These are phyloP conservation scores for Anastatus disparis DNA, from an alignment of 1,140 invertebrate species.

Conservation along the genomic window DNA sequence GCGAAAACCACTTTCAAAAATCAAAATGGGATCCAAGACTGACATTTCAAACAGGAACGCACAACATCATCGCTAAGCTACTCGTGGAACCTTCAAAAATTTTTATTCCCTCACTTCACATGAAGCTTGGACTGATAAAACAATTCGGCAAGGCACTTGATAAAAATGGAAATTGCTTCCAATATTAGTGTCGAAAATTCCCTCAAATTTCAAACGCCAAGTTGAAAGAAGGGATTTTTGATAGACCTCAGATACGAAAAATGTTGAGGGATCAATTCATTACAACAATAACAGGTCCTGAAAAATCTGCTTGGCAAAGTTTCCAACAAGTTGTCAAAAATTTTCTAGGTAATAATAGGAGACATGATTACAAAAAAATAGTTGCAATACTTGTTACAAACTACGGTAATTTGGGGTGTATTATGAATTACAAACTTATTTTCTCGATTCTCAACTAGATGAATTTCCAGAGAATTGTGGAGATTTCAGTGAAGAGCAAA, in stretches of 20 bases:
- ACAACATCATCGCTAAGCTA: too few relatives aligned
- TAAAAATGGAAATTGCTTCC: constrained; percentile 28
- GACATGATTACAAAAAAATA: constrained; percentile 33
- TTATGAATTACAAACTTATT: constrained; percentile 45
- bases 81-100: constrained; percentile 30
- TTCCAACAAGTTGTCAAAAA: constrained; percentile 28
- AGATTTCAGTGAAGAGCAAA: constrained; percentile 49
- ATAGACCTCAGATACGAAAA: constrained; percentile 45
- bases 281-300: constrained; percentile 27
- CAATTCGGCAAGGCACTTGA: constrained; percentile 50
- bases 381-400: constrained; percentile 35
- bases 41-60: too few relatives aligned
- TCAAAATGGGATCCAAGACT: too few relatives aligned
- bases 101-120: constrained; percentile 48
- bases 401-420: constrained; percentile 13
- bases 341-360: too few relatives aligned
- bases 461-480: constrained; percentile 50
- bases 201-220: constrained; percentile 40
- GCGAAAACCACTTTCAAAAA: too few relatives aligned
- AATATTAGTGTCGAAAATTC: constrained; percentile 29
- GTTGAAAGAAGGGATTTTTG: constrained; percentile 47
- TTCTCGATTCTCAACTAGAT: constrained; percentile 50
- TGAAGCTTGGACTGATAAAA: constrained; percentile 52
- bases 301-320: constrained; percentile 32
- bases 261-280: constrained; percentile 42